phyloP scores from a whole-genome alignment of 1,140 invertebrate genomes.

The Anthonomus grandis region DNA sequence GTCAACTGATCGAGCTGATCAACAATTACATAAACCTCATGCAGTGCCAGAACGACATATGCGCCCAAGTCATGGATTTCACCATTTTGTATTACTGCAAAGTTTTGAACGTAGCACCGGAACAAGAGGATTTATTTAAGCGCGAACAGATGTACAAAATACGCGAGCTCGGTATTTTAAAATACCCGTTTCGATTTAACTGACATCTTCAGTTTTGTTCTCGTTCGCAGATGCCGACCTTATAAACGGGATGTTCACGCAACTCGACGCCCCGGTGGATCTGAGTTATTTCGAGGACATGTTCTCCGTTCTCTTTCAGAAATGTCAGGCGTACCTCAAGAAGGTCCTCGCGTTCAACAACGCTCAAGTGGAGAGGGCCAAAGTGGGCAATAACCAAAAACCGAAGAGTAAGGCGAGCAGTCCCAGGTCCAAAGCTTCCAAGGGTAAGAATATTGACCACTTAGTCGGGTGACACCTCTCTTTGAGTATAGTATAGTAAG shows the following conservation, averaged over 20 bases:
- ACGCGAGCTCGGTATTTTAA: too few relatives aligned
- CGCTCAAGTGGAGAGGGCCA: too few relatives aligned
- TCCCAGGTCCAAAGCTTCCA: slow-evolving; percentile 9
- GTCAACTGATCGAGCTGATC: slow-evolving; percentile 51
- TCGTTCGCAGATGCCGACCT: slow-evolving; percentile 4
- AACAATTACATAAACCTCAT: slow-evolving; percentile 55
- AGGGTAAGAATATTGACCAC: slow-evolving; percentile 12
- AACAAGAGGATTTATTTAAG: too few relatives aligned
- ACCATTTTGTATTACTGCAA: too few relatives aligned
- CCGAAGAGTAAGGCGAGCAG: slow-evolving; percentile 1
- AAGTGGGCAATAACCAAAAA: neutral
- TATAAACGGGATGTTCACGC: slow-evolving; percentile 2
- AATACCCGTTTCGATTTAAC: neutral
- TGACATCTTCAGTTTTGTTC: neutral
- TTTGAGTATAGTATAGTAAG: too few relatives aligned
- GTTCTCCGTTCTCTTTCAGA: slow-evolving; percentile 3
- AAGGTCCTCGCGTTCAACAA: neutral
- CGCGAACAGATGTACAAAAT: too few relatives aligned
- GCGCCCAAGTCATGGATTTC: too few relatives aligned
- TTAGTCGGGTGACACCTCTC: too few relatives aligned
- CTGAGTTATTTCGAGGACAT: slow-evolving; percentile 8
- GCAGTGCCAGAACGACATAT: too few relatives aligned
- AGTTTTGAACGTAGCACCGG: too few relatives aligned
- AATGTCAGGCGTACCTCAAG: neutral
- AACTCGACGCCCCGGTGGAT: slow-evolving; percentile 1